These are phyloP conservation scores for Merops nubicus DNA, from an alignment of 2,113 vertebrate species.

Conservation along the genomic window DNA sequence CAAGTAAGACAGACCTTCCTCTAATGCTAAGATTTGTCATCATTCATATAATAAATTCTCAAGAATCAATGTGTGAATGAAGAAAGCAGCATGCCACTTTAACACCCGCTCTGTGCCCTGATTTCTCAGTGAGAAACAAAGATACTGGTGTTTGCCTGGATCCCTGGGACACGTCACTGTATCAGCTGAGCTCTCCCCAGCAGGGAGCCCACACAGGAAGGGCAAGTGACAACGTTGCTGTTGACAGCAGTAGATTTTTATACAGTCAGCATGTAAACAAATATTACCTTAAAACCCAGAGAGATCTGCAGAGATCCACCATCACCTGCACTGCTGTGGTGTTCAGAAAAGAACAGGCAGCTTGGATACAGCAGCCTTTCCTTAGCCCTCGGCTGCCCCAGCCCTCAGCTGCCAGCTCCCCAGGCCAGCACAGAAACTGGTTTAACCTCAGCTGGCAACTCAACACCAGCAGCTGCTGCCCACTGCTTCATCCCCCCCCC, in stretches of 20 bases:
- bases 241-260: neutral
- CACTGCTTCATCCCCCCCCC: too few species aligned
- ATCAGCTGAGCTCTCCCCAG: neutral
- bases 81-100: neutral
- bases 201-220: fast-evolving
- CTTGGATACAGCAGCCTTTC: neutral
- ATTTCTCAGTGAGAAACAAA: neutral
- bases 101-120: neutral
- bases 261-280: neutral
- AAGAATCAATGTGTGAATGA: neutral
- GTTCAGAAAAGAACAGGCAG: neutral
- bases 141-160: neutral
- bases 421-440: neutral
- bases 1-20: neutral
- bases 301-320: neutral
- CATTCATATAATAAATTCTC: neutral
- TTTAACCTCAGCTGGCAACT: too few species aligned
- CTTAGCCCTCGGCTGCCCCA: neutral
- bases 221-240: neutral
- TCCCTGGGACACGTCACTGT: neutral
- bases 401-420: neutral
- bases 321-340: neutral
- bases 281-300: neutral
- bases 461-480: too few species aligned
- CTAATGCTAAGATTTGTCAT: neutral